These are phyloP conservation scores for Heliothis subflexa DNA, from an alignment of 1,140 invertebrate genomes.

Conservation along the genomic window DNA sequence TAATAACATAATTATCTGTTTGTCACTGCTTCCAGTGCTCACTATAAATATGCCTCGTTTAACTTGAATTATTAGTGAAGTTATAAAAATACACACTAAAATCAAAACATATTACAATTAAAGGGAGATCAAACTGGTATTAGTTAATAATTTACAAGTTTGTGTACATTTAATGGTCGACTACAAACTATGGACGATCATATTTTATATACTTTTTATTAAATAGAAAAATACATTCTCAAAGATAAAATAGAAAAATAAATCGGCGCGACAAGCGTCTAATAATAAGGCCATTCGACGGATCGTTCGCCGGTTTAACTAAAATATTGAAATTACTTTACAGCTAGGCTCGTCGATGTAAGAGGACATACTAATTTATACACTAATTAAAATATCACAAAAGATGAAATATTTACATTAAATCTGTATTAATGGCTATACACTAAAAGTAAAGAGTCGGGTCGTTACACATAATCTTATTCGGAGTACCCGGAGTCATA, in stretches of 20 bases:
- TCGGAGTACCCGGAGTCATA: too few relatives aligned
- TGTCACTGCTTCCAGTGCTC: background rate
- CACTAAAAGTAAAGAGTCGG: constrained; percentile 13
- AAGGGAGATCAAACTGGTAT: constrained; percentile 29
- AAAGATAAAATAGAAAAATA: constrained; percentile 66
- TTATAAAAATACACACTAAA: background rate
- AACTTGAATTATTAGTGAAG: too few relatives aligned
- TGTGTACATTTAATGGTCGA: constrained; percentile 10
- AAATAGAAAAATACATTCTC: constrained; percentile 71
- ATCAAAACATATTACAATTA: constrained; percentile 14
- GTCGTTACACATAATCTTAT: background rate
- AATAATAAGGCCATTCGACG: constrained; percentile 31
- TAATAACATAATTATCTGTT: too few relatives aligned
- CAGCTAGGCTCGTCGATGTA: constrained; percentile 3
- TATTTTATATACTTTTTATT: constrained; percentile 46
- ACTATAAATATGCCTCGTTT: background rate
- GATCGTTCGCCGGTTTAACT: background rate
- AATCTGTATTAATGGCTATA: constrained; percentile 30
- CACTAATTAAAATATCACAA: constrained; percentile 61
- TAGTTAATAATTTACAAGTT: constrained; percentile 17
- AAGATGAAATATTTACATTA: constrained; percentile 50
- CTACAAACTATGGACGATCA: constrained; percentile 52
- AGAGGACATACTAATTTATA: constrained; percentile 37
- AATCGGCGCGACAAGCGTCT: constrained; percentile 50
- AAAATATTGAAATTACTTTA: background rate